phyloP scores from a whole-genome alignment of 1,140 invertebrate species.

The Diachasmimorpha longicaudata region DNA sequence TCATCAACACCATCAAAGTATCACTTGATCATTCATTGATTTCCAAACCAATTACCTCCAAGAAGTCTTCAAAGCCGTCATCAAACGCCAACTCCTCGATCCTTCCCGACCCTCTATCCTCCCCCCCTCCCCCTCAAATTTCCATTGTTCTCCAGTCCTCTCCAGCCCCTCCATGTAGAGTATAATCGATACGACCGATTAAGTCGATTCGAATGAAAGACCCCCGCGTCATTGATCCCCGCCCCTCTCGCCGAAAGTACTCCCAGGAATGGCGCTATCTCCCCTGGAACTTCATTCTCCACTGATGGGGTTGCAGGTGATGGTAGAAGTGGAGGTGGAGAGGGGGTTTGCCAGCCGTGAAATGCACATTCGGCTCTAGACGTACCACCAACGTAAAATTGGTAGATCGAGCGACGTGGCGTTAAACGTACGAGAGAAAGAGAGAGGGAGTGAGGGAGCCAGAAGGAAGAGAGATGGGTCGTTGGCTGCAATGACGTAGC shows the following conservation, averaged over 20 bases:
- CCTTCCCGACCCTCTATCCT: neutral
- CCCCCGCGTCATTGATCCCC: conserved; percentile 34
- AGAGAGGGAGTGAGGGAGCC: conserved; percentile 4
- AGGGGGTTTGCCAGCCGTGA: neutral
- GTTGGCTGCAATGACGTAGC: conserved; percentile 54
- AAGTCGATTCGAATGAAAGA: conserved; percentile 28
- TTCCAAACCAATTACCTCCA: no score
- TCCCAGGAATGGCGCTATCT: neutral
- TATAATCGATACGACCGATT: conserved; percentile 23
- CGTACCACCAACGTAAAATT: neutral
- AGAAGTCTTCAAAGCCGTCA: no score
- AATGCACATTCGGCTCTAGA: conserved; percentile 15
- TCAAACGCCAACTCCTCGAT: no score
- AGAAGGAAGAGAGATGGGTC: conserved; percentile 36
- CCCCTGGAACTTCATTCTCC: conserved; percentile 13
- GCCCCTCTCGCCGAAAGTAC: conserved; percentile 16
- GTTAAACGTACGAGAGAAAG: neutral
- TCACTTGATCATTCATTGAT: no score
- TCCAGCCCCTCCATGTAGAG: neutral
- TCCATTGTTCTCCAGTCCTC: neutral
- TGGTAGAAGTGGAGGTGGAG: no score
- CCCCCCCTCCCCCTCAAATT: neutral
- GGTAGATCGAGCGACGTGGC: neutral
- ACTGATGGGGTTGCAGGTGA: neutral
- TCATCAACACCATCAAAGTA: no score